These are phyloP conservation scores for Cataglyphis livida DNA, from an alignment of 2,888 invertebrate genomes.

Conservation along the genomic window DNA sequence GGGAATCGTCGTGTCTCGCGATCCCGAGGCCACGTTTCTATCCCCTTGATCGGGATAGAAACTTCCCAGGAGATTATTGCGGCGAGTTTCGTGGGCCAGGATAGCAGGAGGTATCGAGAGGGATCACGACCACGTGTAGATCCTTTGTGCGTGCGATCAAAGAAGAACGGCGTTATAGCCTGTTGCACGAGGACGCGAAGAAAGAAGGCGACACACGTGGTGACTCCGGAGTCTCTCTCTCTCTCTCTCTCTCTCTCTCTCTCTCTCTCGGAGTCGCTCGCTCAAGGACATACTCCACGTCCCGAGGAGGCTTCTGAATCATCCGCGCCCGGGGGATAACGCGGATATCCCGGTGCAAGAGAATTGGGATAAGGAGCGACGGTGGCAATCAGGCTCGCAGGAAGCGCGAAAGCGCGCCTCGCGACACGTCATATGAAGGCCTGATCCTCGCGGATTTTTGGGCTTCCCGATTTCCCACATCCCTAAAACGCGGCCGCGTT, in stretches of 20 bases:
- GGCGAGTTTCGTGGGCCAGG: constrained; percentile 76
- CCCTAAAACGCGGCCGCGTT: constrained; percentile 45
- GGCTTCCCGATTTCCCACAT: constrained; percentile 64
- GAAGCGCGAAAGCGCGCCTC: constrained; percentile 52
- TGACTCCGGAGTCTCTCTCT: not conserved
- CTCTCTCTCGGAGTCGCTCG: not conserved
- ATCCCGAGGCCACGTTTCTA: constrained; percentile 13
- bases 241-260: no score
- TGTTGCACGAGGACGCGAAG: constrained; percentile 68
- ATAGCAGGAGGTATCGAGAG: constrained; percentile 69
- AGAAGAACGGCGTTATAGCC: constrained; percentile 61
- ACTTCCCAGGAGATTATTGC: constrained; percentile 64
- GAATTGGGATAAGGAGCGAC: constrained; percentile 80
- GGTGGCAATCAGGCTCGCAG: constrained; percentile 79
- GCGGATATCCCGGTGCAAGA: constrained; percentile 60
- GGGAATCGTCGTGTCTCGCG: constrained; percentile 15
- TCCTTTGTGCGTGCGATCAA: constrained; percentile 58
- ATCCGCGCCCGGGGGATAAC: constrained; percentile 3
- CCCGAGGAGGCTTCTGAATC: constrained; percentile 26
- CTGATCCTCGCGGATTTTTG: constrained; percentile 79
- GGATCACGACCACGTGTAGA: constrained; percentile 50
- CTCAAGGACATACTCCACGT: constrained; percentile 29
- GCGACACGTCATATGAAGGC: constrained; percentile 72
- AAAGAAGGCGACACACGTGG: constrained; percentile 38
- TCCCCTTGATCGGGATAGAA: constrained; percentile 44